Evolutionary conservation across 2,888 invertebrate species (phyloP), one percentile per base, ranked within the genome.

Genomic region (Cyclophora punctaria): DNA sequence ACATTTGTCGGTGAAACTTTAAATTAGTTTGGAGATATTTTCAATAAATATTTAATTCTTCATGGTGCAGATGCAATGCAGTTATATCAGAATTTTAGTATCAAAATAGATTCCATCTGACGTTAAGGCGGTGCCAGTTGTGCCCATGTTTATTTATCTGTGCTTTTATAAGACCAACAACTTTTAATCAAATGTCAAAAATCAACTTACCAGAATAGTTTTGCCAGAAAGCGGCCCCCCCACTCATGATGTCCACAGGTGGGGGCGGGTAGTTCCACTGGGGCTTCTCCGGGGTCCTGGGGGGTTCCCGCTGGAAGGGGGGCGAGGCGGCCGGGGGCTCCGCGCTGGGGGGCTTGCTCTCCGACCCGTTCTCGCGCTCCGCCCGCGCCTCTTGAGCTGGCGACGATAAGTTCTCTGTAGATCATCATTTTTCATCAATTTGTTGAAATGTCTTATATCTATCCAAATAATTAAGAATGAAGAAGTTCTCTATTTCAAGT

Each of bases 171-270:
- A 20, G 20, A 20, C 20, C 20, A 20, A 20, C 20, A 20, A 20
- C 20, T 20, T 55, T 51, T 60, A 41, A 7, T 44, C n/a, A n/a
- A 34, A 37, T 33, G 33, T 45, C 41, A 34, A 7, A 37, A 35
- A 34, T 7, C 43, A 51, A 78, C 92, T 91, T 78, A 96, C 96
- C 96, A 74, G 96, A 96, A 86, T 96, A 96, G 80, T 96, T 96
- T 78, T 96, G 96, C 96, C 96, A 96, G 85, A 96, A 96, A 44
- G 95, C 95, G 46, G 94, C 93, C 42, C 95, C 95, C 49, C 93
- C 93, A 69, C 94, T 93, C 91, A 96, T 95, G 78, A 96, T 92
- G 84, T 96, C 96, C 33, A 89, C 85, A 20, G 89, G 87, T 43
- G 88, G 86, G 45, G 89, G 86, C 20, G 89, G 86, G 65, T 88